A percentile compares a stretch with the other conserved stretches of the same genome.
phyloP scores from a whole-genome alignment of 2,797 vertebrate genomes.

The Sebastes kiyomatsui region DNA sequence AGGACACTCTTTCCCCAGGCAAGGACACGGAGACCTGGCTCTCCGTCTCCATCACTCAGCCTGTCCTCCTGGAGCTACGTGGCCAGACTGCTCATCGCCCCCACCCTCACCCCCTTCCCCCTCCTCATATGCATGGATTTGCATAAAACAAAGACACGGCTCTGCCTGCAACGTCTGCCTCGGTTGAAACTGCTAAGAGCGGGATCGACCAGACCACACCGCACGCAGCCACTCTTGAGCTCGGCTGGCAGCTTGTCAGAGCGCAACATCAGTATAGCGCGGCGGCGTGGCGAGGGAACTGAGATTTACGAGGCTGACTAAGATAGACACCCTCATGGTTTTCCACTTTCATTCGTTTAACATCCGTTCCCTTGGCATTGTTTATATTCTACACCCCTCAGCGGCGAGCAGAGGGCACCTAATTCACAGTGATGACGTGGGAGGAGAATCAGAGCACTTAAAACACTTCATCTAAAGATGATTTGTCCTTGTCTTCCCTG shows the following conservation, averaged over 20 bases:
- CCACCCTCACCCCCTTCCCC: background rate
- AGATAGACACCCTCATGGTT: constrained; percentile 80
- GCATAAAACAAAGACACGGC: constrained; percentile 79
- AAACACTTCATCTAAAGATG: constrained; percentile 84
- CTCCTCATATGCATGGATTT: constrained; percentile 76
- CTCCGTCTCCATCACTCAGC: constrained; percentile 78
- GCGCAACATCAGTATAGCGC: constrained; percentile 48
- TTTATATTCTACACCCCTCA: constrained; percentile 74
- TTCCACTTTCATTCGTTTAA: constrained; percentile 78
- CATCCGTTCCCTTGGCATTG: constrained; percentile 72
- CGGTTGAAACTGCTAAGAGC: constrained; percentile 39
- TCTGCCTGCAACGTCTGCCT: constrained; percentile 40
- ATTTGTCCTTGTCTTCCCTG: constrained; percentile 84
- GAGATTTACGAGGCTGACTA: constrained; percentile 75
- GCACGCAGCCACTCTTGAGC: constrained; percentile 36
- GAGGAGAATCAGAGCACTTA: constrained; percentile 78
- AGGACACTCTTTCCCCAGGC: constrained; percentile 77
- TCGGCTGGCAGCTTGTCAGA: constrained; percentile 64
- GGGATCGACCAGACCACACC: constrained; percentile 51
- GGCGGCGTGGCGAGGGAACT: constrained; percentile 22
- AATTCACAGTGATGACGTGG: constrained; percentile 74
- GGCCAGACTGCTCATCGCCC: constrained; percentile 75
- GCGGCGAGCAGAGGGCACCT: constrained; percentile 73
- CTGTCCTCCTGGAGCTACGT: constrained; percentile 79
- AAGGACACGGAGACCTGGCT: constrained; percentile 78